Base-by-base conservation (phyloP, 2,888 invertebrate species). In the Pollenia angustigena region DNA sequence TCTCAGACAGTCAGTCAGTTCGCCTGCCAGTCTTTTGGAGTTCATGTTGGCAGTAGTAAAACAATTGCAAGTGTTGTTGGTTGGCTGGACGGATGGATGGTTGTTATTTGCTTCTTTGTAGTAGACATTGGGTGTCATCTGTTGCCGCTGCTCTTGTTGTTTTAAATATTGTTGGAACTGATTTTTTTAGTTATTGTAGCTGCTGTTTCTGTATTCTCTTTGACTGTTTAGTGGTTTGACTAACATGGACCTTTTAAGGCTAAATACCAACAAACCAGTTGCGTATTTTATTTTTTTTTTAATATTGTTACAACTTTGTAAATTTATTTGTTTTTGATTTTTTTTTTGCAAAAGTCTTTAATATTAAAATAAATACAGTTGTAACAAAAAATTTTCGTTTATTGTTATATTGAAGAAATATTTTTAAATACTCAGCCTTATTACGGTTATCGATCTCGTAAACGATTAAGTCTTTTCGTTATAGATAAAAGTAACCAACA, bases 201-300 rank as follows among this genome's bases (percentile, higher is more conserved):
- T 40, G 46, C 72, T 58, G 56, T 23, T 64, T 72, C 16, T 48
- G 64, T 54, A 44, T 56, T 9, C 42, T 66, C n/a, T 44, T 54
- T 74, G 50, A 12, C 54, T 72, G 64, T 42, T 52, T 40, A 81
- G 75, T 58, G 58, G 52, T 68, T 79, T 69, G 72, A 81, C 81
- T 81, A 81, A 54, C 78, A 81, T 58, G 44, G 48, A 42, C 58
- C 23, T 66, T 81, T 60, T 81, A 78, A 78, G 72, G 50, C 72
- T 81, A 52, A 81, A 81, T 54, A 62, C n/a, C 23, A 74, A 58
- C 85, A 72, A 85, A 80, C 85, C 42, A 80, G 85, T 85, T 80
- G 69, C 32, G 48, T 74, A 66, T 74, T 81, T 66, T 16, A n/a
- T n/a, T 64, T 18, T 54, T 48, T 52, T 40, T 81, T 23, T 11